These are phyloP conservation scores for Paracentrotus lividus DNA, from an alignment of 53 echinoderm and acorn worm genomes.

Conservation along the genomic window DNA sequence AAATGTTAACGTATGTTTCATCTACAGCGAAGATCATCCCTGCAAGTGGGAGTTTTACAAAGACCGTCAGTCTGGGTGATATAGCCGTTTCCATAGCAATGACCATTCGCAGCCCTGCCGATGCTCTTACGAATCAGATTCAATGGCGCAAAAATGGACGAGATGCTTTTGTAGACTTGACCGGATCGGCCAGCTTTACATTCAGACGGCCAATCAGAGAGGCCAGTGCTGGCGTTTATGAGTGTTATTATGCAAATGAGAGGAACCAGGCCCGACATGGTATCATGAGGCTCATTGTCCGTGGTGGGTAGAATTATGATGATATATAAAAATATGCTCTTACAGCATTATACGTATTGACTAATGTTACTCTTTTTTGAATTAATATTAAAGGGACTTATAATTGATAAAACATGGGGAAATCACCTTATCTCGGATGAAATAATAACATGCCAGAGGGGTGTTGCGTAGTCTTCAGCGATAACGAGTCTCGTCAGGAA, in stretches of 20 bases:
- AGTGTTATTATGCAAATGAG: slow-evolving; percentile 75
- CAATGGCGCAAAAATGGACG: slow-evolving; percentile 70
- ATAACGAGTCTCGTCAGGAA: too few species aligned
- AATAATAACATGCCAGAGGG: too few species aligned
- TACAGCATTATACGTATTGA: too few species aligned
- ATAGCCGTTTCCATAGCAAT: slow-evolving; percentile 72
- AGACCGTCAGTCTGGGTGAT: slow-evolving; percentile 81
- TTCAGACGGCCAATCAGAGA: slow-evolving; percentile 69
- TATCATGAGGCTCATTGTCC: slow-evolving; percentile 77
- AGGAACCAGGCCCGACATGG: slow-evolving; percentile 67
- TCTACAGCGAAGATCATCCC: slow-evolving; percentile 80
- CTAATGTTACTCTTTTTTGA: too few species aligned
- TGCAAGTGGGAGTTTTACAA: slow-evolving; percentile 70
- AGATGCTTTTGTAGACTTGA: slow-evolving; percentile 5
- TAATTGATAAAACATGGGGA: too few species aligned
- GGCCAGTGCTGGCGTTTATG: slow-evolving; percentile 80
- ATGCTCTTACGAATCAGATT: slow-evolving; percentile 27
- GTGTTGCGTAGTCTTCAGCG: too few species aligned
- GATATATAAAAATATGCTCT: too few species aligned
- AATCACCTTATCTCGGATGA: too few species aligned
- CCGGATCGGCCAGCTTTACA: slow-evolving; percentile 55
- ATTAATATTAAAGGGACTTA: too few species aligned
- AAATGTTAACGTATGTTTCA: too few species aligned
- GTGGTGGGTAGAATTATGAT: slow-evolving; percentile 41
- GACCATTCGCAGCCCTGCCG: slow-evolving; percentile 50